Evolutionary conservation across 2,797 vertebrate species (phyloP).

Genomic region (Catharus ustulatus): DNA sequence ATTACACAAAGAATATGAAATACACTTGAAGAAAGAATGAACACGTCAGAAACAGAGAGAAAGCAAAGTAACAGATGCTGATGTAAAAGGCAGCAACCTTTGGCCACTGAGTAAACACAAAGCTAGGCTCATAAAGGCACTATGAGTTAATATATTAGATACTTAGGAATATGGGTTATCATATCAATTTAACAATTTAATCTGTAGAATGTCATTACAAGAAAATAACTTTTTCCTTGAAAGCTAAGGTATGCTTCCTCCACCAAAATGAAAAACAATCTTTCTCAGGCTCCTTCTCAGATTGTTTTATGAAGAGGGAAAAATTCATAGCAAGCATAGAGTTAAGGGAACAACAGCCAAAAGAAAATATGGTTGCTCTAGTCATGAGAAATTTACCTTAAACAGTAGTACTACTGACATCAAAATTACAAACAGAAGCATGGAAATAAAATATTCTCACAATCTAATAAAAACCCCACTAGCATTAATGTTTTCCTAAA

Average conservation of each 20-base stretch:
- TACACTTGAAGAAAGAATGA: not conserved
- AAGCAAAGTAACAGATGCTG: not conserved
- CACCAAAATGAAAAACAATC: not conserved
- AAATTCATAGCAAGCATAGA: not conserved
- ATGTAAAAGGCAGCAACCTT: not conserved
- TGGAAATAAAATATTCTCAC: not conserved
- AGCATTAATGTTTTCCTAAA: not conserved
- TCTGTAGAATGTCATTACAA: not conserved
- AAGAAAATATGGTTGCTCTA: not conserved
- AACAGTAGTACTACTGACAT: not conserved
- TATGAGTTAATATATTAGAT: not conserved
- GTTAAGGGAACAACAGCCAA: not conserved
- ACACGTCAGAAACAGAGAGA: not conserved
- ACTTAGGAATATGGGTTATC: not conserved
- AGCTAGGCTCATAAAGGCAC: not conserved
- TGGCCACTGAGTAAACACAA: not conserved
- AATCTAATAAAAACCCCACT: not conserved
- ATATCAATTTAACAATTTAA: not conserved
- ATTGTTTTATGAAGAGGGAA: not conserved
- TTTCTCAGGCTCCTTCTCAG: not conserved
- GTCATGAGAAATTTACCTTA: not conserved
- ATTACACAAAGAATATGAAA: not conserved
- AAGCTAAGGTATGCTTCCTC: not conserved
- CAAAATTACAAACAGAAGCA: not conserved
- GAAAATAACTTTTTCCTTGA: not conserved